Conservation (phyloP, 2,113 vertebrate genomes). For the Galemys pyrenaicus region DNA sequence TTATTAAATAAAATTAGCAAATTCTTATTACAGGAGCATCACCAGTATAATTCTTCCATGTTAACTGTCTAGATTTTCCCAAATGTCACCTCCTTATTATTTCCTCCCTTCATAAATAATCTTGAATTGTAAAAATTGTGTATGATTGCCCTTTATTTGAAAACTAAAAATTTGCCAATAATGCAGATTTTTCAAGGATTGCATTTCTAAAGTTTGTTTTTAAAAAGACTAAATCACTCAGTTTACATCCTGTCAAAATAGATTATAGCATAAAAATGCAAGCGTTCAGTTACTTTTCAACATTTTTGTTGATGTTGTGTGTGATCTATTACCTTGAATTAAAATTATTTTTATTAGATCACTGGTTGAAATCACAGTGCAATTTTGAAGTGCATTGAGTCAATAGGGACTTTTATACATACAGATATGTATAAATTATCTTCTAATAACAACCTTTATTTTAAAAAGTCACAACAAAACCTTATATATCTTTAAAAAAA, state of each 20-base stretch:
- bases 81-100: not conserved
- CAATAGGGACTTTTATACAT: no score
- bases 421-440: not conserved
- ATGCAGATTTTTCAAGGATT: not conserved
- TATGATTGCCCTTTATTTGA: not conserved
- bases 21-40: not conserved
- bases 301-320: not conserved
- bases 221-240: not conserved
- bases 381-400: not conserved
- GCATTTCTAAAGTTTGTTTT: not conserved
- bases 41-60: not conserved
- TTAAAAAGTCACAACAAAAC: not conserved
- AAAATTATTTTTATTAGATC: slow-evolving; percentile 10
- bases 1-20: not conserved
- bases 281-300: slow-evolving; percentile 23
- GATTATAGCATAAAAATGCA: slow-evolving; percentile 40
- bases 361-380: not conserved
- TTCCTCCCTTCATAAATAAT: not conserved
- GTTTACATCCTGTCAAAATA: not conserved
- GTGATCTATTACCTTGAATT: not conserved
- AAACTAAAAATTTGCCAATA: not conserved
- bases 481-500: slow-evolving; percentile 73
- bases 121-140: not conserved
- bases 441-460: slow-evolving; percentile 36
- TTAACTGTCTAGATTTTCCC: not conserved